Base-by-base conservation (phyloP, 2,797 vertebrate species). In the Sebastes cheni region DNA sequence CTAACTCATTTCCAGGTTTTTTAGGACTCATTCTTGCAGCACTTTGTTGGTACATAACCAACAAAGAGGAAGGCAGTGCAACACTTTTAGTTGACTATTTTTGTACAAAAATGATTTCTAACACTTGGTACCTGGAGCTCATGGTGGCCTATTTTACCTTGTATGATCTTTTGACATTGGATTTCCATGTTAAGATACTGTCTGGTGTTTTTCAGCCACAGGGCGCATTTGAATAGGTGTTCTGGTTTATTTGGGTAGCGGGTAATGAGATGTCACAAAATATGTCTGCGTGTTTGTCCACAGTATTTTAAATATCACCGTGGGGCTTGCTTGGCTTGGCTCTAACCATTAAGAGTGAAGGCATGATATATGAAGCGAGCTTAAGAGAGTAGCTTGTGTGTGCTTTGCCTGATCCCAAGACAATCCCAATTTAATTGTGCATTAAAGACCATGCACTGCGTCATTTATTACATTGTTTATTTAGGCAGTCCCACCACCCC, bases 401-500 rank as follows among this genome's bases (percentile, higher is more conserved):
- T 95, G 92, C 95, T 96, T 96, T 96, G 94, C 85, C 85, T 77
- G 87, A 89, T 94, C 93, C 90, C 95, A 86, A 93, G 94, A 97
- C 93, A 95, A 95, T 94, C 95, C 88, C 91, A 95, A 95, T 97
- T 97, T 97, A 97, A 97, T 96, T 97, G 95, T 95, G 95, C 94
- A 94, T 97, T 97, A 97, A 98, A 97, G 93, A 96, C 95, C 93
- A 95, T 94, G 94, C 95, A 91, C 89, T 94, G 79, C 93, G 77
- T 95, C 96, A 97, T 98, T 98, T 97, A 95, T 97, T 96, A 96
- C 95, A 92, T 92, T 97, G 96, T 97, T 97, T 97, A 95, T 95
- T 93, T 93, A 95, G 93, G 92, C 86, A 79, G 90, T 94, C 93
- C 85, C 91, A 27, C 34, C 34, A 68, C 72, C 88, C 34, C 29